phyloP scores from a whole-genome alignment of 2,888 invertebrate genomes.

The Epinotia nisella region DNA sequence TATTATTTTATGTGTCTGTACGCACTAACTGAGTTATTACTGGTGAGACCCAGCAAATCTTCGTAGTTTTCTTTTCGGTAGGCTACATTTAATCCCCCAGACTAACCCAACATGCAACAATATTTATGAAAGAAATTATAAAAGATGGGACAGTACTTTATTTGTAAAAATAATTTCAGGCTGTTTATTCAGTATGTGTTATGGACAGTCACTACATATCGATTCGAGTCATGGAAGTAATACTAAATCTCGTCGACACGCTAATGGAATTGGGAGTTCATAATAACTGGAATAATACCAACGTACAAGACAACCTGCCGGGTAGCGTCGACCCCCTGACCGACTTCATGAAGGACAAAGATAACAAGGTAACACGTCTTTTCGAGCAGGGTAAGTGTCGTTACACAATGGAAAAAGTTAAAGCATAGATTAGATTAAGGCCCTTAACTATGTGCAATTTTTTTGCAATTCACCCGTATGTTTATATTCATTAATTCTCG shows the following conservation, averaged over 20 bases:
- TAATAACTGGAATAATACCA: slow-evolving; percentile 80
- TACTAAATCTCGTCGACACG: slow-evolving; percentile 95
- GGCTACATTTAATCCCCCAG: not conserved
- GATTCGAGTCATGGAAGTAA: slow-evolving; percentile 95
- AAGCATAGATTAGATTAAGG: too few species aligned
- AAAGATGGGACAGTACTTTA: too few species aligned
- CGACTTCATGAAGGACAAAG: slow-evolving; percentile 76
- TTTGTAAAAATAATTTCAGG: slow-evolving; percentile 79
- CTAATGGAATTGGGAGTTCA: slow-evolving; percentile 95
- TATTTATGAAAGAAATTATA: too few species aligned
- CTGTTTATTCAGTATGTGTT: slow-evolving; percentile 93
- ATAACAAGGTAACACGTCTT: slow-evolving; percentile 64
- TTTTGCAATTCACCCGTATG: too few species aligned
- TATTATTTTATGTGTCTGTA: too few species aligned
- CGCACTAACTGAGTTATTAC: too few species aligned
- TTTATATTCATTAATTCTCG: too few species aligned
- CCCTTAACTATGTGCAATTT: too few species aligned
- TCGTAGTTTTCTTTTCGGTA: not conserved
- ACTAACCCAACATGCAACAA: too few species aligned
- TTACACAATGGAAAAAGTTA: too few species aligned
- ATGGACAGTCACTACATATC: slow-evolving; percentile 94
- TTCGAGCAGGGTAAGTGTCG: too few species aligned
- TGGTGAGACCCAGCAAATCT: too few species aligned
- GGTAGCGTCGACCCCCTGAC: slow-evolving; percentile 69
- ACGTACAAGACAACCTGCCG: slow-evolving; percentile 71